Base-by-base conservation (phyloP, 2,888 invertebrate species). In the Spisula solida region DNA sequence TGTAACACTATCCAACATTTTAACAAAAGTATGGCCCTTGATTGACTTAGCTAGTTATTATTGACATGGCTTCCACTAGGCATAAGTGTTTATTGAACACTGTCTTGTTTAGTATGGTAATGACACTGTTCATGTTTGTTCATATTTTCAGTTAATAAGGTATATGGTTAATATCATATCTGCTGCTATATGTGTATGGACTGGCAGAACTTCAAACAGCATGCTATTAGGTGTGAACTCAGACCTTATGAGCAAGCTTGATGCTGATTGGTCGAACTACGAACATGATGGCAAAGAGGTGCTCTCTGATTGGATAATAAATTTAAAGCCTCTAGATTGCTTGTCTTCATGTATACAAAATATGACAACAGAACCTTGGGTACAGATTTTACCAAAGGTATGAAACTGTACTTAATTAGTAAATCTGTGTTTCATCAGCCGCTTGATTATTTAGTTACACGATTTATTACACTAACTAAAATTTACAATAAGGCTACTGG, bases 311-410 rank as follows among this genome's bases (percentile, higher is more conserved):
- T 56, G 80, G 79, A 66, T 81, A 14, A 8, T 82, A 31, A 81
- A 34, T 47, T 80, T 90, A 18, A 86, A 60, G 55, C 89, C 92
- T 78, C n/a, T 91, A 20, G 81, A 88, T 16, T 85, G 89, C 51
- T 85, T 93, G 51, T 85, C 90, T 12, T 60, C 80, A 25, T 93
- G 90, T 83, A 81, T 93, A 70, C 48, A 87, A 25, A 85, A 88
- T 25, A 86, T 95, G 10, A 90, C 90, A 25, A 79, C 78, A 34
- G 94, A 94, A 66, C 94, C 94, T 25, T 95, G 94, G 95, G 90
- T 88, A 86, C 94, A 93, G 75, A 88, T 94, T 29, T 31, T 93
- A 60, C 90, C 93, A 51, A 94, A 94, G 94, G 95, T 94, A 91
- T 20, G 55, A 79, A 12, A 10, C 60, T 0, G 5, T 16, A 79